Evolutionary conservation across 2,888 invertebrate species (phyloP).

Genomic region (Julus scandinavius): DNA sequence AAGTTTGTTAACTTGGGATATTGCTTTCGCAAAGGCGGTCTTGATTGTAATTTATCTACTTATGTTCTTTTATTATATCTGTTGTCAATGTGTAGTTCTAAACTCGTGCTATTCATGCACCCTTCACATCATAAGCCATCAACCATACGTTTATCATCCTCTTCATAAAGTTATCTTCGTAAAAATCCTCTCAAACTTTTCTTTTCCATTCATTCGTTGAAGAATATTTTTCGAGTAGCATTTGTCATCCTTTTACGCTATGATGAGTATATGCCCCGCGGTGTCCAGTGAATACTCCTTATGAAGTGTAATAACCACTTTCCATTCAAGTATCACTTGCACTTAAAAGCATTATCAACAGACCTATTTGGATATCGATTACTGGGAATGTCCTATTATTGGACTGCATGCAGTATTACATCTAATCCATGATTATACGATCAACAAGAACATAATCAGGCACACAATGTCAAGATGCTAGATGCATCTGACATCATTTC

Average conservation of each 20-base stretch:
- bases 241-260: not conserved
- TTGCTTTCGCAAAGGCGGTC: not conserved
- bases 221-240: not conserved
- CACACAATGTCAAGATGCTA: not conserved
- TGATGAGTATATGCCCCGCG: not conserved
- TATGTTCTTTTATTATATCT: not conserved
- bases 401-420: not conserved
- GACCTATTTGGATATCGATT: conserved; percentile 1
- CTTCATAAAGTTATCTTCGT: not conserved
- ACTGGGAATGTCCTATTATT: not conserved
- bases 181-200: not conserved
- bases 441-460: not conserved
- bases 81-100: not conserved
- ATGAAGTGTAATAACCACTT: conserved; percentile 19
- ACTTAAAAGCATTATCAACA: not conserved
- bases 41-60: not conserved
- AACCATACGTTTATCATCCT: not conserved
- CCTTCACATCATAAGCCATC: not conserved
- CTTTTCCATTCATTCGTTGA: conserved; percentile 18
- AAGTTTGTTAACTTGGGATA: not conserved
- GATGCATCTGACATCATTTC: not conserved
- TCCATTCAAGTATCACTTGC: not conserved
- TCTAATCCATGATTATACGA: not conserved
- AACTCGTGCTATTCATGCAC: not conserved
- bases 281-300: not conserved